These are phyloP conservation scores for Premnoplex brunnescens DNA, from an alignment of 2,797 vertebrate genomes.

Conservation along the genomic window DNA sequence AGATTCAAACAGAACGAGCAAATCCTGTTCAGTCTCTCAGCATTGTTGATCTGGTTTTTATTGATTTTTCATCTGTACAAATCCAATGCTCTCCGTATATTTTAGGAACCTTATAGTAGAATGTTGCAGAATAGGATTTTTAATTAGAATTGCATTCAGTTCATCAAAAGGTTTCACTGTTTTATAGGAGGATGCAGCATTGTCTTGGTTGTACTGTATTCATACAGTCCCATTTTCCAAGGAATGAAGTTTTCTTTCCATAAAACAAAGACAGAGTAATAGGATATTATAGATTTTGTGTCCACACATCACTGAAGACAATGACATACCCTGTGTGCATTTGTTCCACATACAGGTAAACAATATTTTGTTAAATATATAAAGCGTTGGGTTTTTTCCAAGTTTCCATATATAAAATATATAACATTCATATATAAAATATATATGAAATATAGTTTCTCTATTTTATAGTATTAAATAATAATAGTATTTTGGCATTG, in stretches of 20 bases:
- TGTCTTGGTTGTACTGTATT: constrained; percentile 27
- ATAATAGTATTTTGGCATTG: background rate
- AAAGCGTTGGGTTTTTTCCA: background rate
- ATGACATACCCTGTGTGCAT: constrained; percentile 22
- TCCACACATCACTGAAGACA: constrained; percentile 34
- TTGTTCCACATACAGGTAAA: constrained; percentile 56
- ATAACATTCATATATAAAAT: too few species aligned
- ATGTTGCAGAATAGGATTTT: constrained; percentile 47
- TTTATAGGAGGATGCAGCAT: background rate
- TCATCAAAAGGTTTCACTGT: constrained; percentile 15
- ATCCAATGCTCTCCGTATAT: constrained; percentile 57
- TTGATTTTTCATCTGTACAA: constrained; percentile 80
- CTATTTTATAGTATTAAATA: constrained; percentile 1
- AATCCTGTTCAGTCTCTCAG: constrained; percentile 73
- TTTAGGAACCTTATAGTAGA: constrained; percentile 45
- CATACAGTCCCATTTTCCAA: constrained; percentile 1
- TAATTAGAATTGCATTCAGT: constrained; percentile 71
- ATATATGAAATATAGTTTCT: background rate
- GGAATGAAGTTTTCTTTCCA: constrained; percentile 6
- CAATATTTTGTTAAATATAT: constrained; percentile 16
- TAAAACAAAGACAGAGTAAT: constrained; percentile 45
- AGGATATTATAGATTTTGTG: constrained; percentile 55
- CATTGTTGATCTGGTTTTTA: constrained; percentile 78
- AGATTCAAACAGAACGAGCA: constrained; percentile 75
- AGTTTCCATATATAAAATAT: background rate